Base-by-base conservation (phyloP, 2,797 vertebrate species). In the Typhlichthys subterraneus region DNA sequence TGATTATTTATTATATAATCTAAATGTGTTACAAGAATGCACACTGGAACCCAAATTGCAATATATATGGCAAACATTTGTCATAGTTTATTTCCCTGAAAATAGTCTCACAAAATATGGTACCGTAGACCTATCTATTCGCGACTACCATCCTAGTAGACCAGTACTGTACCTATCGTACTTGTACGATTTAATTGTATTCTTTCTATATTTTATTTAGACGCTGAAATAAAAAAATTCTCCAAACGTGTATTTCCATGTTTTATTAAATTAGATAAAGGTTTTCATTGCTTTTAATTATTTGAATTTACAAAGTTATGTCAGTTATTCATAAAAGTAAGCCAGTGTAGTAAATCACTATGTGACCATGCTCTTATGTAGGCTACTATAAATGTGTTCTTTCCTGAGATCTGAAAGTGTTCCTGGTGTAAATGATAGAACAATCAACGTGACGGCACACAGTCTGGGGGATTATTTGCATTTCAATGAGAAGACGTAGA, bases 401-500 rank as follows among this genome's bases (percentile, higher is more conserved):
- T 42, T 42, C 38, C 38, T 42, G 38, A 10, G 38, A 8, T 42
- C 38, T 9, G 38, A 42, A 42, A 42, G 38, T 42, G 38, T 42
- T 9, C 1, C 38, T 2, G 8, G 9, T 10, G 38, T 42, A 42
- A 10, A 1, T 42, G 38, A 10, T 12, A 12, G 10, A 49, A 61
- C 58, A 61, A 56, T 61, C 5, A 53, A 5, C 45, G 13, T 10
- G 15, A 31, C 52, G 38, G 31, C 53, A 23, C n/a, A 15, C 45
- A 56, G 13, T 58, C 58, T 49, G 17, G 46, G 45, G 5, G 23
- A 45, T 55, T 3, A 61, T 60, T 67, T 50, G 65, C 45, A 33
- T 45, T 14, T 67, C 58, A 67, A 67, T 60, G 57, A 51, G 29
- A 48, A 14, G 29, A 48, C 5, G 12, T 13, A 51, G 59, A 12